Evolutionary conservation across 2,888 invertebrate species (phyloP).

Genomic region (Ephialtes manifestator): DNA sequence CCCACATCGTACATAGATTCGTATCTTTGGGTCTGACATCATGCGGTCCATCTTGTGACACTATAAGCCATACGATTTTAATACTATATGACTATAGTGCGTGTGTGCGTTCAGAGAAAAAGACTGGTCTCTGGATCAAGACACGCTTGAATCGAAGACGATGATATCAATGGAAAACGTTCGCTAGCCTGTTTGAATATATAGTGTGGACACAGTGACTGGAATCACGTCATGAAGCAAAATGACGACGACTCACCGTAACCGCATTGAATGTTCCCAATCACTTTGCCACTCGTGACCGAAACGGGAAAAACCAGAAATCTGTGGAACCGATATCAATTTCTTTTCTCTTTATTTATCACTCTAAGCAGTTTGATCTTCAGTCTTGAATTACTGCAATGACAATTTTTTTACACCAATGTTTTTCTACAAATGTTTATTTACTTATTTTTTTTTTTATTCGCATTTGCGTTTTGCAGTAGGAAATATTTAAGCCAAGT

Average conservation of each 20-base stretch:
- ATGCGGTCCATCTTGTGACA: slow-evolving; percentile 9
- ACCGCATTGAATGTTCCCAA: slow-evolving; percentile 23
- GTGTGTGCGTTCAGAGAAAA: slow-evolving; percentile 9
- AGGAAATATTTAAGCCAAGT: no score
- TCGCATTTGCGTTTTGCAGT: no score
- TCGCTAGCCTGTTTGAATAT: slow-evolving; percentile 4
- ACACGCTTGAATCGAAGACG: slow-evolving; percentile 42
- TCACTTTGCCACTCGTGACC: slow-evolving; percentile 30
- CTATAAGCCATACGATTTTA: slow-evolving; percentile 4
- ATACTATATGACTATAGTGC: neutral
- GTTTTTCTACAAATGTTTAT: neutral
- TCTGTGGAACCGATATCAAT: neutral
- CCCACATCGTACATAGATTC: neutral
- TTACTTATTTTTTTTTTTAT: no score
- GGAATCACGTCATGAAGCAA: slow-evolving; percentile 37
- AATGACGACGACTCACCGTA: slow-evolving; percentile 30
- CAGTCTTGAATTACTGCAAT: neutral
- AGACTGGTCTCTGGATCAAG: slow-evolving; percentile 27
- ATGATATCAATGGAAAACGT: slow-evolving; percentile 44
- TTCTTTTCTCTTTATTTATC: neutral
- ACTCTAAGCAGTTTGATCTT: neutral
- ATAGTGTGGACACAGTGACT: neutral
- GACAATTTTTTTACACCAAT: neutral
- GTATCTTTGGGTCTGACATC: slow-evolving; percentile 41
- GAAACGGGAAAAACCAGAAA: slow-evolving; percentile 15